These are phyloP conservation scores for Rhamnusium bicolor DNA, from an alignment of 2,888 invertebrate species.

Conservation along the genomic window DNA sequence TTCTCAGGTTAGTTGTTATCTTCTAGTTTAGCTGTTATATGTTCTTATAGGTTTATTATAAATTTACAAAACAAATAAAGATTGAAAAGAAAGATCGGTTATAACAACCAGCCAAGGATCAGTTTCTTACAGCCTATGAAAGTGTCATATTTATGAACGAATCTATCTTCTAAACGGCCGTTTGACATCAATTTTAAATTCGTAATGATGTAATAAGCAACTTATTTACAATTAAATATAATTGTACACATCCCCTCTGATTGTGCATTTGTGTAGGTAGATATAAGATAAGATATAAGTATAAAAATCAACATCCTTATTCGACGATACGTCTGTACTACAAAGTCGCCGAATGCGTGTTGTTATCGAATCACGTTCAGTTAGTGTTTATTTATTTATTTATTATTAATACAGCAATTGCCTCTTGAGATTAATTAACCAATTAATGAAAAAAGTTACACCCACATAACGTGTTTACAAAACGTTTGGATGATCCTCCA, in stretches of 20 bases:
- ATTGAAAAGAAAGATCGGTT: not conserved
- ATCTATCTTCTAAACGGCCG: not conserved
- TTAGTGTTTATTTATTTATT: not conserved
- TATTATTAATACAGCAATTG: not conserved
- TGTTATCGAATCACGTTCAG: not conserved
- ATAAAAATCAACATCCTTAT: no score
- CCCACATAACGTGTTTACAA: conserved; percentile 39
- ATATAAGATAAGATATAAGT: no score
- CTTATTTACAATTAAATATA: not conserved
- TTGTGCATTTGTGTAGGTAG: no score
- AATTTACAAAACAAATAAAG: no score
- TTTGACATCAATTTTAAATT: not conserved
- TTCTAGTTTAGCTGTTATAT: no score
- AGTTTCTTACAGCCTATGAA: not conserved
- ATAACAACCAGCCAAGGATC: not conserved
- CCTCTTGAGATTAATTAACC: conserved; percentile 15
- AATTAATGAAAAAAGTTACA: conserved; percentile 34
- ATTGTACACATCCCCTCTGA: no score
- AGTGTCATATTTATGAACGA: not conserved
- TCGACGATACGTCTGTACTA: no score
- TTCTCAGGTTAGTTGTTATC: no score
- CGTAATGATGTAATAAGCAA: not conserved
- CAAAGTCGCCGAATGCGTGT: not conserved
- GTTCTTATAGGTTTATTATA: no score
- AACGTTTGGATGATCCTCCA: conserved; percentile 4